These are phyloP conservation scores for Rhyacophila evoluta DNA, from an alignment of 2,888 invertebrate species.

Conservation along the genomic window DNA sequence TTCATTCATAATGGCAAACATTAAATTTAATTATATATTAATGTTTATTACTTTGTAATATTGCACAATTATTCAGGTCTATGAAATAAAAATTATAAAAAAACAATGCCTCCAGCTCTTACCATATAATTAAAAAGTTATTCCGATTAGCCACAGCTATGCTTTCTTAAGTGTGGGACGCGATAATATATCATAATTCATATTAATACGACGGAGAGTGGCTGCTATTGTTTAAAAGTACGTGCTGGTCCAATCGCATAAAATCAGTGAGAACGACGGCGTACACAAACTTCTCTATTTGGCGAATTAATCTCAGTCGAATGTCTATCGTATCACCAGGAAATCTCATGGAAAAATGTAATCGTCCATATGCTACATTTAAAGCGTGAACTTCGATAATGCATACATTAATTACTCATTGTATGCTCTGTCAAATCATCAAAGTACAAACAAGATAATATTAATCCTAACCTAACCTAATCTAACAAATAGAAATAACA, in stretches of 20 bases:
- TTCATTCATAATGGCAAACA: too few species aligned
- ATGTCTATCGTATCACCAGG: neutral
- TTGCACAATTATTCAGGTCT: neutral
- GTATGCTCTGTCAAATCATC: too few species aligned
- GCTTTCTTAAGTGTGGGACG: constrained; percentile 6
- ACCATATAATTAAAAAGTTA: neutral
- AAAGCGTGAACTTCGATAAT: too few species aligned
- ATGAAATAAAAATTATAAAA: neutral
- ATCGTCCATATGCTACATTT: too few species aligned
- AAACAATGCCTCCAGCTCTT: neutral
- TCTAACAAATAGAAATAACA: too few species aligned
- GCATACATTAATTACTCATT: too few species aligned
- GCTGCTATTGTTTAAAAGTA: neutral
- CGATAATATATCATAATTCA: constrained; percentile 12
- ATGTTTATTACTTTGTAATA: neutral
- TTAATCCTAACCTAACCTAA: too few species aligned
- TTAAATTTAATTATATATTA: neutral
- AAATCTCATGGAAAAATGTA: neutral
- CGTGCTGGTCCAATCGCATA: neutral
- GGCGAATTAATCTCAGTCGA: neutral
- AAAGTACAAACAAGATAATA: too few species aligned
- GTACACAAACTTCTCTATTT: too few species aligned
- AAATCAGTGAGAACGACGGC: neutral
- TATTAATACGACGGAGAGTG: neutral
- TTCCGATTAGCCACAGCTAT: neutral